phyloP scores from a whole-genome alignment of 1,140 invertebrate species.

The Rhizoglyphus robini region DNA sequence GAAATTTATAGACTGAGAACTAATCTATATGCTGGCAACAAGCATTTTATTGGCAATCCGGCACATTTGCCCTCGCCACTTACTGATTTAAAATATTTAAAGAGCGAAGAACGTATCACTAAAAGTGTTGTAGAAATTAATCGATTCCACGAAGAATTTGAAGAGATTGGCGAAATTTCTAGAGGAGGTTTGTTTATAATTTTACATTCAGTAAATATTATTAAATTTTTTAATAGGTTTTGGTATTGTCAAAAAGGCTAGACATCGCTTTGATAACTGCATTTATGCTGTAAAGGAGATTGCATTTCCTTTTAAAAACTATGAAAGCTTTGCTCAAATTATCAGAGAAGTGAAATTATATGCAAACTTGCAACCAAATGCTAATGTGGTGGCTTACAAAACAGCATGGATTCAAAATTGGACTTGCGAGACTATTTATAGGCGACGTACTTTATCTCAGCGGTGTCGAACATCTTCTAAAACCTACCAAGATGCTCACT shows the following conservation, averaged over 20 bases:
- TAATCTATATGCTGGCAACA: background rate
- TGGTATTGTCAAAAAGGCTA: slow-evolving; percentile 46
- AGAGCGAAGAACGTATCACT: background rate
- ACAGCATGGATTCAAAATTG: slow-evolving; percentile 57
- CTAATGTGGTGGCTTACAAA: slow-evolving; percentile 68
- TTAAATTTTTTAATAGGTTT: too few species aligned
- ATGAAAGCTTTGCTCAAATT: slow-evolving; percentile 32
- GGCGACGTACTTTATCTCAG: background rate
- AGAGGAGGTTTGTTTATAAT: slow-evolving; percentile 50
- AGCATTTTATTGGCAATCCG: background rate
- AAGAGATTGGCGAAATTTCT: slow-evolving; percentile 54
- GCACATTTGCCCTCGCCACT: slow-evolving; percentile 22
- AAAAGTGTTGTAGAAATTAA: background rate
- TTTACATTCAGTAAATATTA: too few species aligned
- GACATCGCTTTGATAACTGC: slow-evolving; percentile 54
- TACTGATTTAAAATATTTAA: slow-evolving; percentile 3
- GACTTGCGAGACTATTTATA: background rate
- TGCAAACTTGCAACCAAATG: slow-evolving; percentile 53
- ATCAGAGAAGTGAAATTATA: slow-evolving; percentile 62
- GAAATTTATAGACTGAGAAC: background rate
- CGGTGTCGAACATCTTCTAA: background rate
- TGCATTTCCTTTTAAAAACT: slow-evolving; percentile 40
- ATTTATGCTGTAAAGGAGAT: slow-evolving; percentile 72
- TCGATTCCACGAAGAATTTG: slow-evolving; percentile 56
- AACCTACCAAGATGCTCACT: background rate